Percentiles rank a stretch among this genome's conserved stretches.
Evolutionary conservation across 92 coral and sea anemone species (phyloP).

Genomic region (Parazoanthus atlanticus): DNA sequence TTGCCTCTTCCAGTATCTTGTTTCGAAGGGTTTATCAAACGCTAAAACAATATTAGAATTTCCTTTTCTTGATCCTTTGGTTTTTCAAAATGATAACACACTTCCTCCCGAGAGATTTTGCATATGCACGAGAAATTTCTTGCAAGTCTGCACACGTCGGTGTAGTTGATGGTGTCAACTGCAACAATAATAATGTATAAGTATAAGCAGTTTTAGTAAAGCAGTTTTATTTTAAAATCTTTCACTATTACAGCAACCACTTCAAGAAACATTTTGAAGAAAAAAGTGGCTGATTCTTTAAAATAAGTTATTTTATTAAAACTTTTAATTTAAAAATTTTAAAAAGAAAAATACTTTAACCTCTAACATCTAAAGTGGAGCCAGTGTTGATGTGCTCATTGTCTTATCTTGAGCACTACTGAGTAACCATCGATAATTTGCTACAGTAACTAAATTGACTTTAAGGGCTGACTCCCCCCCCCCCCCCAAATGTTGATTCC

Average conservation of each 20-base stretch:
- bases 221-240: not conserved
- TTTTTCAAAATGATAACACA: slow-evolving; percentile 13
- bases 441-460: not conserved
- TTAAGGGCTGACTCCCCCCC: not conserved
- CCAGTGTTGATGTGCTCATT: slow-evolving; percentile 2
- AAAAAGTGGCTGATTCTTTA: no score
- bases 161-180: slow-evolving; percentile 13
- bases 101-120: slow-evolving; percentile 3
- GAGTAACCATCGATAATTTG: not conserved
- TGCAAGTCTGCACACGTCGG: slow-evolving; percentile 8
- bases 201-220: not conserved
- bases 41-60: slow-evolving; percentile 10
- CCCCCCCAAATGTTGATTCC: not conserved
- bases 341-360: no score
- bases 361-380: not conserved
- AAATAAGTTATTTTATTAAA: not conserved
- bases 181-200: not conserved
- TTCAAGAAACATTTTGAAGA: not conserved
- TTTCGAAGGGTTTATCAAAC: not conserved
- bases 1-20: not conserved
- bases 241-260: slow-evolving; percentile 10
- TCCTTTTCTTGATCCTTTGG: slow-evolving; percentile 7
- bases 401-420: slow-evolving; percentile 10
- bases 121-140: slow-evolving; percentile 1
- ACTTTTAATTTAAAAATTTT: not conserved